A percentile compares a stretch with the other conserved stretches of the same genome.
phyloP scores from a whole-genome alignment of 1,140 invertebrate genomes.

The Trinorchestia longiramus region DNA sequence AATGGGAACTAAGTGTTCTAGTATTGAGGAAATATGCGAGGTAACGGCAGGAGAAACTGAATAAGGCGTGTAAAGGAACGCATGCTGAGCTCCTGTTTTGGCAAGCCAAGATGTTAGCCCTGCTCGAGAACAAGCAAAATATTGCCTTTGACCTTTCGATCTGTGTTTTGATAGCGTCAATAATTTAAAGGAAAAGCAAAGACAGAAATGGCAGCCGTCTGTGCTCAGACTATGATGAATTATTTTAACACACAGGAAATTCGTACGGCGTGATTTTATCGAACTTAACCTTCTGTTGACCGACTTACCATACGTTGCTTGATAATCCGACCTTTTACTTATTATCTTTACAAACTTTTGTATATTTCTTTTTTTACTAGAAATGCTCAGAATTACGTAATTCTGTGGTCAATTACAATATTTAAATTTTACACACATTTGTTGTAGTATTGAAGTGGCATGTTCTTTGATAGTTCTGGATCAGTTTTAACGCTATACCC shows the following conservation, averaged over 20 bases:
- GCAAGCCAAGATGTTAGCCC: neutral
- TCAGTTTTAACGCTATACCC: neutral
- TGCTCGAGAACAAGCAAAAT: neutral
- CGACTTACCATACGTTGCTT: neutral
- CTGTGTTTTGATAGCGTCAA: neutral
- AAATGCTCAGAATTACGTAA: neutral
- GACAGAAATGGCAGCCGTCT: neutral
- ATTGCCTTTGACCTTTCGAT: neutral
- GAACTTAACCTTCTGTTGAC: neutral
- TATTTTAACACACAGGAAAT: neutral
- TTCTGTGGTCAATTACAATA: neutral
- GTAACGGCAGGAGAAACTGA: neutral
- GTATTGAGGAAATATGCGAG: neutral
- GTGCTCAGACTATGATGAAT: neutral
- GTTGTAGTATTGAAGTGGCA: neutral
- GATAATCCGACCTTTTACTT: neutral
- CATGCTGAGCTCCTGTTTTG: neutral
- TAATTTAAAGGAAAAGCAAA: neutral
- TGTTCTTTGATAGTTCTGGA: neutral
- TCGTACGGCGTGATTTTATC: neutral
- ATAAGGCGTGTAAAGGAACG: neutral
- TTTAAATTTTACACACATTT: neutral
- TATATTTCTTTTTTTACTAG: neutral
- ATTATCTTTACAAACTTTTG: neutral
- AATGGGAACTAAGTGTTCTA: neutral